These are phyloP conservation scores for Leucoraja erinaceus DNA, from an alignment of 2,113 vertebrate species.

Conservation along the genomic window DNA sequence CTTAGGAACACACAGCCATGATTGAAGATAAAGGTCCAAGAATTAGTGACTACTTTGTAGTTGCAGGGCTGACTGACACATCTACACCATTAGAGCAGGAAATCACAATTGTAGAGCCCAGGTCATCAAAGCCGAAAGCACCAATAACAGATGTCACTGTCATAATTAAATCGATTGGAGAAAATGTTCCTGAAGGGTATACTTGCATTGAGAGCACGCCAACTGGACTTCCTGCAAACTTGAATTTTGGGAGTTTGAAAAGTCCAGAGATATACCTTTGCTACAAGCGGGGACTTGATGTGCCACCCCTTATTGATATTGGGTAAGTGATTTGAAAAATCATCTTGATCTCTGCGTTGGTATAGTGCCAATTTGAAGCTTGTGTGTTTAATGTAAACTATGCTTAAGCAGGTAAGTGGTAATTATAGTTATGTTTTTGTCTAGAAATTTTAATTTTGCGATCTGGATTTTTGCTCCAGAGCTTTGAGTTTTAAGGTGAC, in stretches of 20 bases:
- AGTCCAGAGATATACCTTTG: conserved; percentile 93
- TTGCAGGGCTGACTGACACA: conserved; percentile 88
- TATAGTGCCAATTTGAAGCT: background rate
- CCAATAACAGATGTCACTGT: conserved; percentile 91
- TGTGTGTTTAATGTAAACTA: background rate
- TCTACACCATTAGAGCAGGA: conserved; percentile 84
- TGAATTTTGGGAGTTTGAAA: conserved; percentile 95
- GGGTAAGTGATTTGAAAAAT: conserved; percentile 65
- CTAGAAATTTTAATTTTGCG: background rate
- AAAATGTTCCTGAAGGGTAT: conserved; percentile 86
- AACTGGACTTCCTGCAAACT: conserved; percentile 83
- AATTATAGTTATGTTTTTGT: background rate
- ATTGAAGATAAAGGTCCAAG: conserved; percentile 92
- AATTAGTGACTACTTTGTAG: conserved; percentile 96
- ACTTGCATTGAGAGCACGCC: conserved; percentile 87
- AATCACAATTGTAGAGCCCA: conserved; percentile 73
- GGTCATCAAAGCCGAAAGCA: conserved; percentile 80
- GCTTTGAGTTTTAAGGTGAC: no score
- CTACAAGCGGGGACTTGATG: conserved; percentile 81
- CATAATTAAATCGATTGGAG: conserved; percentile 86
- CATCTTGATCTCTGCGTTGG: background rate
- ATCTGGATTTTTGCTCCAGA: no score
- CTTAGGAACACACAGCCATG: conserved; percentile 71
- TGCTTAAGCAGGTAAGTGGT: background rate
- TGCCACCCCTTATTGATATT: conserved; percentile 82